Base-by-base conservation (phyloP, 2,888 invertebrate species). In the Ophioninae sp. region DNA sequence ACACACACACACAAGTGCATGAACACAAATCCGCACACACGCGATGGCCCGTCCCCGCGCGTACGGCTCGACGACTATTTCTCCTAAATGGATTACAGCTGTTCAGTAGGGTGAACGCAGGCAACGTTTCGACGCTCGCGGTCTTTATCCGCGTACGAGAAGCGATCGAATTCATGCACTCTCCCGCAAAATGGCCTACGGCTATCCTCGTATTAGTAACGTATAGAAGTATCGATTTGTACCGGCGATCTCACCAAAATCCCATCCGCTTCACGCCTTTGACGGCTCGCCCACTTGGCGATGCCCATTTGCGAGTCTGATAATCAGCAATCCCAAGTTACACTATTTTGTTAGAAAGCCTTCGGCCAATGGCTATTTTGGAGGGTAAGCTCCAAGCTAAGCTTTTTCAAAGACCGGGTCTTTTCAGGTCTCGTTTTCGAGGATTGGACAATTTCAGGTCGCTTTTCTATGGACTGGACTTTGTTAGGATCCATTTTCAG, bases 61-160 rank as follows among this genome's bases (percentile, higher is more conserved):
- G 41, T 56, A 44, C 64, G 72, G 58, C 68, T 58, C 58, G 76
- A 39, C 68, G 81, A 82, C 72, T 73, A 79, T 79, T 68, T 79
- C 79, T 79, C 61, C 79, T 82, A 84, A 84, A 84, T 79, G 82
- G 84, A 84, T 84, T 84, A 84, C 84, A 84, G 67, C 79, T 84
- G 82, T 77, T 82, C 84, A 79, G 76, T 79, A 73, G 71, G 73
- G 68, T 78, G 78, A 67, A 72, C 79, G 78, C 63, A 72, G 79
- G 58, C 75, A 68, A 79, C 79, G 81, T 72, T 84, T 81, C 81
- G 79, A 79, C 76, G 79, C 79, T 82, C 79, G 76, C 79, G 65
- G 76, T 77, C 82, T 79, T 82, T 82, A 82, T 84, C 82, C 81
- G 79, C 64, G 79, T 79, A 44, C 79, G 79, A 76, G 79, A 58